phyloP scores from a whole-genome alignment of 1,140 invertebrate species.

The Pentalonia nigronervosa region DNA sequence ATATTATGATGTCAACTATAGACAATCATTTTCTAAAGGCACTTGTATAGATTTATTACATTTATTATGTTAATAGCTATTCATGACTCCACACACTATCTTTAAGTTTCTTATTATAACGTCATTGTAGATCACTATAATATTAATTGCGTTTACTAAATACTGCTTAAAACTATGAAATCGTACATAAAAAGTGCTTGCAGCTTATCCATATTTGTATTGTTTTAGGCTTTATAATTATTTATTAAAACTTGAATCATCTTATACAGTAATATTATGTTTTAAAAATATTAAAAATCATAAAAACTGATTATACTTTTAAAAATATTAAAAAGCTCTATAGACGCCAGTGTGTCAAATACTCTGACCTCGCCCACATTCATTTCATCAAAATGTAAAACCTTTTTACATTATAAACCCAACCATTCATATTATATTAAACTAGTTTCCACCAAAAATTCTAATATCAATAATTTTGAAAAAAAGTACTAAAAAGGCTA shows the following conservation, averaged over 20 bases:
- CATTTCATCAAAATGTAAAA: not conserved
- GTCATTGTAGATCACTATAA: not conserved
- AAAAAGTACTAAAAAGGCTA: not conserved
- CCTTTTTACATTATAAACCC: not conserved
- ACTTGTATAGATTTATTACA: not conserved
- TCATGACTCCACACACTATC: not conserved
- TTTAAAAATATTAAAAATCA: not conserved
- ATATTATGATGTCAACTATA: not conserved
- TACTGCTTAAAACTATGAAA: not conserved
- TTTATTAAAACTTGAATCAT: too few species aligned
- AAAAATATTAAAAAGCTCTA: not conserved
- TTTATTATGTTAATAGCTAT: not conserved
- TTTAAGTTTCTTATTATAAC: not conserved
- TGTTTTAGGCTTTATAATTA: not conserved
- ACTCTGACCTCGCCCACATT: not conserved
- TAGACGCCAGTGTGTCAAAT: not conserved
- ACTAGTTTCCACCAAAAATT: not conserved
- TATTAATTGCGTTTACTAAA: not conserved
- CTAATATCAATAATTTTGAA: not conserved
- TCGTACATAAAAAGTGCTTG: not conserved
- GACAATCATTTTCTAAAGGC: not conserved
- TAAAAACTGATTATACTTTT: constrained; percentile 1
- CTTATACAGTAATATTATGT: too few species aligned
- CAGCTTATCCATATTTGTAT: not conserved
- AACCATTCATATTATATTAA: not conserved